Evolutionary conservation across 2,888 invertebrate genomes (phyloP), one percentile per base, ranked within the genome.

Genomic region (Neuroscelio doddi): DNA sequence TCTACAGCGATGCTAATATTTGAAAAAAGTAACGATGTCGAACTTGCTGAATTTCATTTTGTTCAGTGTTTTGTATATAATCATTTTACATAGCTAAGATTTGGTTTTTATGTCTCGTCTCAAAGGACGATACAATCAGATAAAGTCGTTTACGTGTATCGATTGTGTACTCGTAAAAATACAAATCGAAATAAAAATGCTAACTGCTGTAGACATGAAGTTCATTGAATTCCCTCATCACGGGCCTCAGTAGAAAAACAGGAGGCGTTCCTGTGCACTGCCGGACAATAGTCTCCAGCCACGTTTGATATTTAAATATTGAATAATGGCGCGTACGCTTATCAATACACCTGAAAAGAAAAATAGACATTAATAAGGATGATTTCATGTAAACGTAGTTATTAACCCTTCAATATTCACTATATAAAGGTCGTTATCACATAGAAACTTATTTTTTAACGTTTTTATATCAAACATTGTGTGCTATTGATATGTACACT

Each of bases 261-360:
- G 88, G 77, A 95, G 88, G 82, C 95, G 89, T 84, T 95, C 94
- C 80, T 95, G 94, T 62, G 94, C 94, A 61, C 92, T 93, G 64
- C 93, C 92, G 1, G 94, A 94, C 59, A 95, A 87, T 72, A 94
- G 88, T 76, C 93, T 90, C 95, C 95, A 95, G 65, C 94, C 94
- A 55, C 94, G 90, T 80, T 95, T 95, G 78, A 95, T 95, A 85
- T 93, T 94, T 83, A 94, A 87, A 85, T 95, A 95, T 85, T 95
- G 95, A 72, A 95, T 90, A 47, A 95, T 90, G 17, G 95, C 94
- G 72, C 95, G 91, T 32, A 94, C 90, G 85, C 94, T 95, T 85
- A 95, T 95, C 77, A 95, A 87, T 70, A 95, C 89, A 67, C 93
- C 93, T 93, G 85, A 4, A 87, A 87, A 67, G 63, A 71, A 71